phyloP scores from a whole-genome alignment of 92 coral and sea anemone genomes.

The Meandrina meandrites region DNA sequence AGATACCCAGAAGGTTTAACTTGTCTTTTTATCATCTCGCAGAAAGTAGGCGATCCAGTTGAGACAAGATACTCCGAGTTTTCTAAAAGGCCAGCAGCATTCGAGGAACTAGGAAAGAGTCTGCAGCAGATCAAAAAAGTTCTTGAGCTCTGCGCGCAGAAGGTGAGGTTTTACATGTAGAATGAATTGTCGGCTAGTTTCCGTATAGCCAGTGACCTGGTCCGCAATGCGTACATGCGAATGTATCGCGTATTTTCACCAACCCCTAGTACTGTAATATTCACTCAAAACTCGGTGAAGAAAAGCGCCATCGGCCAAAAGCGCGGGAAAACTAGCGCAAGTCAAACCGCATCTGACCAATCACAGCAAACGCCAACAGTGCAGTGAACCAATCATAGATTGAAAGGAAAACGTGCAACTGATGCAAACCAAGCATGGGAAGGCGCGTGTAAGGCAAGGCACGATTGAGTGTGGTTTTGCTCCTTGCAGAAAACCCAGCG shows the following conservation, averaged over 20 bases:
- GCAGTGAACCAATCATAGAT: too few species aligned
- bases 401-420: not conserved
- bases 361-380: too few species aligned
- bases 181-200: not conserved
- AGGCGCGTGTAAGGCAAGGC: too few species aligned
- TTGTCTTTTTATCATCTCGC: not conserved
- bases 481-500: not conserved
- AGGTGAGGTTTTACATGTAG: slow-evolving; percentile 50
- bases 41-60: slow-evolving; percentile 93
- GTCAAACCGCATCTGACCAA: too few species aligned
- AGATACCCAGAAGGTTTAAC: not conserved
- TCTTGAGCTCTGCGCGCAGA: slow-evolving; percentile 73
- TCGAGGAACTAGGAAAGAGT: slow-evolving; percentile 82
- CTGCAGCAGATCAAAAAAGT: slow-evolving; percentile 83
- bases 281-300: too few species aligned
- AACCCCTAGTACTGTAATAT: too few species aligned
- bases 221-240: not conserved
- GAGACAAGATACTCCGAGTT: slow-evolving; percentile 74
- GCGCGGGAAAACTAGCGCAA: not conserved
- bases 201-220: not conserved
- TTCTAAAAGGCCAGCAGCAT: slow-evolving; percentile 72
- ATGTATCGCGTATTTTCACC: not conserved
- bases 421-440: too few species aligned
- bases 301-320: not conserved
- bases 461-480: not conserved